A percentile compares a stretch with the other conserved stretches of the same genome.
phyloP scores from a whole-genome alignment of 2,797 vertebrate species.

The Nannoperca australis region DNA sequence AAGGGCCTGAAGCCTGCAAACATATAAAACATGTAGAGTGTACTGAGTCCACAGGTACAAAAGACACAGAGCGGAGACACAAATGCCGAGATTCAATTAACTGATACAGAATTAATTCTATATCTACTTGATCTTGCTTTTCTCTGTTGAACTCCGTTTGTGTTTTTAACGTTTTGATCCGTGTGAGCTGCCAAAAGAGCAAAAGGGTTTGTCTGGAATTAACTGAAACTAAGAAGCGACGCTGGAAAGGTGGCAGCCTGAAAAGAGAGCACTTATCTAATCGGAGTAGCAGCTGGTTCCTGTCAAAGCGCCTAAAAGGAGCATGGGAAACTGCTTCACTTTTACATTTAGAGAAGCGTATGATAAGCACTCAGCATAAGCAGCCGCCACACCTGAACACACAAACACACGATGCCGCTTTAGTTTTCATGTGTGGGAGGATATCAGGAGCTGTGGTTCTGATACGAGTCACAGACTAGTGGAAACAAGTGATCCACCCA shows the following conservation, averaged over 20 bases:
- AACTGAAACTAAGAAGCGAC: constrained; percentile 11
- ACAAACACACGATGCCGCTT: constrained; percentile 25
- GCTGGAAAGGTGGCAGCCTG: constrained; percentile 39
- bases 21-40: background rate
- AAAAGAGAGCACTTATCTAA: constrained; percentile 59
- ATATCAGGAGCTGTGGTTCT: background rate
- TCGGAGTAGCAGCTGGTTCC: constrained; percentile 53
- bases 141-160: constrained; percentile 12
- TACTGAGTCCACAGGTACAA: background rate
- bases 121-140: constrained; percentile 9
- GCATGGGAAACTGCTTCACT: constrained; percentile 25
- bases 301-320: constrained; percentile 39
- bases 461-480: background rate
- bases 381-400: constrained; percentile 35
- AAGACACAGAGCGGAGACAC: background rate
- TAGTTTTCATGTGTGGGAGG: background rate
- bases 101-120: background rate
- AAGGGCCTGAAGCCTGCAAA: constrained; percentile 8
- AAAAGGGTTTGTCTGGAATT: constrained; percentile 1
- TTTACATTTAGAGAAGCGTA: constrained; percentile 45
- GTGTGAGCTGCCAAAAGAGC: background rate
- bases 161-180: constrained; percentile 30
- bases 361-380: constrained; percentile 37
- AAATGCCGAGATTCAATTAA: constrained; percentile 23
- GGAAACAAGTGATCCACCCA: background rate